phyloP scores from a whole-genome alignment of 2,797 vertebrate species.

The Poeciliopsis gracilis region DNA sequence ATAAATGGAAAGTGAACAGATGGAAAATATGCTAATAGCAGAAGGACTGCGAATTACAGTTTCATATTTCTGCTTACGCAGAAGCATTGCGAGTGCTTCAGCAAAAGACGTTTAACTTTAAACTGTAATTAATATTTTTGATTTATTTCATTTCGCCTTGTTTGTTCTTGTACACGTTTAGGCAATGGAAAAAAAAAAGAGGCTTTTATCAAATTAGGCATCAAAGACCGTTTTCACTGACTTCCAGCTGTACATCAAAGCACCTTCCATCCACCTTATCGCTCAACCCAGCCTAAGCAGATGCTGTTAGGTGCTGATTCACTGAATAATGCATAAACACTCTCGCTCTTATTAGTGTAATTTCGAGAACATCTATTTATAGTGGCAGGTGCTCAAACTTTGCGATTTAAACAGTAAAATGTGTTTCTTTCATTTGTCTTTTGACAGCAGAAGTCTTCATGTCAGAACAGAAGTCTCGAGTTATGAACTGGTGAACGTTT shows the following conservation, averaged over 20 bases:
- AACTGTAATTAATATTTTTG: background rate
- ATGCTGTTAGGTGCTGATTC: background rate
- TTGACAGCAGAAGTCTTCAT: background rate
- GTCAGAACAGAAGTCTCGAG: background rate
- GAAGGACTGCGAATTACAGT: background rate
- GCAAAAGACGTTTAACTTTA: background rate
- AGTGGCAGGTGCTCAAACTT: background rate
- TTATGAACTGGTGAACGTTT: background rate
- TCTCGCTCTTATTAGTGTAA: background rate
- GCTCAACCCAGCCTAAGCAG: background rate
- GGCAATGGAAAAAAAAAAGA: background rate
- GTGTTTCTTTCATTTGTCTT: background rate
- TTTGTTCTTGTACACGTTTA: background rate
- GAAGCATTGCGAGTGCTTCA: background rate
- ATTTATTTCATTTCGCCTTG: background rate
- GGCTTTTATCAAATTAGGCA: background rate
- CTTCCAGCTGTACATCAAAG: conserved; percentile 4
- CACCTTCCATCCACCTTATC: background rate
- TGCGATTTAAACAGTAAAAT: background rate
- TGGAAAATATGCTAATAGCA: background rate
- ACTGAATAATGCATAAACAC: background rate
- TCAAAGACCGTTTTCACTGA: background rate
- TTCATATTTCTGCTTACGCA: background rate
- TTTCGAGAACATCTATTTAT: background rate
- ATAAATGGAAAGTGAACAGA: background rate